phyloP scores from a whole-genome alignment of 2,888 invertebrate genomes.

The Fabriciana adippe region DNA sequence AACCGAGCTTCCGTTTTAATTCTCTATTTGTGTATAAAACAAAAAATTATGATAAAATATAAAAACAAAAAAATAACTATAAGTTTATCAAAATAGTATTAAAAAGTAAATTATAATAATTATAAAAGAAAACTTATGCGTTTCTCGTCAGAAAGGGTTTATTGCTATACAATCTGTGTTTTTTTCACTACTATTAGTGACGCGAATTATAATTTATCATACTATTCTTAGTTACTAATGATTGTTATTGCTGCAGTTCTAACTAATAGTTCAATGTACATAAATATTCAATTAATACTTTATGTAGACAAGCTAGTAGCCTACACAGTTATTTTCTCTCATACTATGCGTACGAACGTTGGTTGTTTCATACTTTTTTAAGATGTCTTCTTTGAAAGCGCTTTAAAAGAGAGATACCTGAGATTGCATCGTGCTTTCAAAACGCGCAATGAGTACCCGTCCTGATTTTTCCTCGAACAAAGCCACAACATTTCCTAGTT shows the following conservation, averaged over 20 bases:
- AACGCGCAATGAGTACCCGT: slow-evolving; percentile 29
- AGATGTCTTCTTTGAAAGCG: slow-evolving; percentile 27
- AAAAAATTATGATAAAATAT: background rate
- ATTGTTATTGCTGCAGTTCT: background rate
- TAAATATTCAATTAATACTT: background rate
- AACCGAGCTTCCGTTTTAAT: slow-evolving; percentile 40
- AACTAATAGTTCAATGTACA: background rate
- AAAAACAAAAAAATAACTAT: background rate
- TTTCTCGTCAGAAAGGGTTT: too few relatives aligned
- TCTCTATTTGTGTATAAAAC: slow-evolving; percentile 27
- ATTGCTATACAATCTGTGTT: too few relatives aligned
- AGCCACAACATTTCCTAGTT: slow-evolving; percentile 19
- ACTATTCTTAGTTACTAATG: too few relatives aligned
- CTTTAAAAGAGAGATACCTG: slow-evolving; percentile 34
- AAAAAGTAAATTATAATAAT: too few relatives aligned
- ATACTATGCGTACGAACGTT: slow-evolving; percentile 5
- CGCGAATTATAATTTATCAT: too few relatives aligned
- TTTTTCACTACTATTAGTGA: too few relatives aligned
- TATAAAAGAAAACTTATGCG: too few relatives aligned
- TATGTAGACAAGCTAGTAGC: too few relatives aligned
- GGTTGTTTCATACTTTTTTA: slow-evolving; percentile 16
- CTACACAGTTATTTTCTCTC: background rate
- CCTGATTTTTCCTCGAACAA: slow-evolving; percentile 32
- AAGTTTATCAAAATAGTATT: too few relatives aligned
- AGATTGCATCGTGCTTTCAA: slow-evolving; percentile 33